Evolutionary conservation across 2,113 vertebrate genomes (phyloP), one percentile per base, ranked within the genome.

Genomic region (Eptesicus fuscus): DNA sequence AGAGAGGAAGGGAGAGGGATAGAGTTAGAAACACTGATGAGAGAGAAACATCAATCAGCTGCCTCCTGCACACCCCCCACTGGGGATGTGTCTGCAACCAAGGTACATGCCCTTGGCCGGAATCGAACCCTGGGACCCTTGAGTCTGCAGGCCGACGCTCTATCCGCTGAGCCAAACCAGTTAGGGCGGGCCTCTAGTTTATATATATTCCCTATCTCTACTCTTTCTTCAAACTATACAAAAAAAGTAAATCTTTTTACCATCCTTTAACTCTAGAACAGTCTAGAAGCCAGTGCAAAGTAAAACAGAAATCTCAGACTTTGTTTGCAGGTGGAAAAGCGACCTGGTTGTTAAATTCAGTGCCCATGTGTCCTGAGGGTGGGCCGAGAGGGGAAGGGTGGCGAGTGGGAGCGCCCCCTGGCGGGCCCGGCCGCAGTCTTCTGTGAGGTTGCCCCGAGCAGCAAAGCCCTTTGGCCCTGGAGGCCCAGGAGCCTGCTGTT

Each of bases 361-460:
- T 37, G 30, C 25, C 47, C 0, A 11, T 6, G 12, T 69, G 35
- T 59, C 22, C 47, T 32, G 59, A 22, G 17, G 35, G 8, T 49
- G 5, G 51, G 7, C 30, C 1, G 1, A 20, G 59, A 74, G 53
- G 37, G 42, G 35, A 53, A 35, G 49, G 73, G 20, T 35, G 37
- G 25, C 7, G n/a, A 23, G 13, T 49, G 22, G 53, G 63, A 53
- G 0, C 5, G 0, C 9, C 25, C 0, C 6, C 13, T 1, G n/a
- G 44, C 7, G 4, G 37, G 51, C 25, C 32, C 3, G 22, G 28
- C 18, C 10, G 17, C 74, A 65, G 5, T 61, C n/a, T 83, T 9
- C 63, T 42, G 0, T 30, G 67, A 44, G 12, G 23, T 18, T 9
- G 28, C 17, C 37, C 47, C 3, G 83, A 71, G 17, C 32, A 49